Percentiles rank a stretch among this genome's conserved stretches.
Conservation (phyloP, 2,888 invertebrate genomes). For the Neocrepidodera transversa region DNA sequence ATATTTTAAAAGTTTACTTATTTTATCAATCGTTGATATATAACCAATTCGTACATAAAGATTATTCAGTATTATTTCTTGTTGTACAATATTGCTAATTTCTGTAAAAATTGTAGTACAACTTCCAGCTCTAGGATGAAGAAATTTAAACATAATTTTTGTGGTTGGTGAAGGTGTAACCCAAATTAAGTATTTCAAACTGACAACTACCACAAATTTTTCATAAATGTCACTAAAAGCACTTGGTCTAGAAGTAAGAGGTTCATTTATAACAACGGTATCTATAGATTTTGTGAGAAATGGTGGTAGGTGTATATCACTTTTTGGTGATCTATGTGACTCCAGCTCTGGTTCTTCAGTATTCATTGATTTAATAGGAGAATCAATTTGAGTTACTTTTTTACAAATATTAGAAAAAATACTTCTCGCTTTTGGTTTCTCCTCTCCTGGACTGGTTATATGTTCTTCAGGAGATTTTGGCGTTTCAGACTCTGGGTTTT, state of each 20-base stretch:
- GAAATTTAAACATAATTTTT: conserved; percentile 51
- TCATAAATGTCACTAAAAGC: conserved; percentile 40
- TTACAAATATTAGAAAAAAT: conserved; percentile 37
- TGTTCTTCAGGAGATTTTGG: neutral
- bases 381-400: conserved; percentile 19
- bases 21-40: conserved; percentile 47
- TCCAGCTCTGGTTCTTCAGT: conserved; percentile 12
- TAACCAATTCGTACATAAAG: conserved; percentile 49
- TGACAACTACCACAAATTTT: conserved; percentile 50
- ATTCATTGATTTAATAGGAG: neutral
- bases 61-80: conserved; percentile 45
- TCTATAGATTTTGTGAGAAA: conserved; percentile 41
- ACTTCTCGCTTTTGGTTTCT: conserved; percentile 33
- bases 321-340: neutral
- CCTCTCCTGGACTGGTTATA: conserved; percentile 27
- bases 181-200: conserved; percentile 49
- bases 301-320: conserved; percentile 14
- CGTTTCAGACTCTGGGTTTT: conserved; percentile 20
- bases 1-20: conserved; percentile 47
- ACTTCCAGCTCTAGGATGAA: conserved; percentile 53
- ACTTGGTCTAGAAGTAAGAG: conserved; percentile 35
- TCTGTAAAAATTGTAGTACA: conserved; percentile 47
- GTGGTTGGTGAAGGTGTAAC: conserved; percentile 38
- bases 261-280: conserved; percentile 40
- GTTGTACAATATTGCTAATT: conserved; percentile 42